Conservation (phyloP, 2,113 vertebrate genomes). For the Apeltes quadracus region DNA sequence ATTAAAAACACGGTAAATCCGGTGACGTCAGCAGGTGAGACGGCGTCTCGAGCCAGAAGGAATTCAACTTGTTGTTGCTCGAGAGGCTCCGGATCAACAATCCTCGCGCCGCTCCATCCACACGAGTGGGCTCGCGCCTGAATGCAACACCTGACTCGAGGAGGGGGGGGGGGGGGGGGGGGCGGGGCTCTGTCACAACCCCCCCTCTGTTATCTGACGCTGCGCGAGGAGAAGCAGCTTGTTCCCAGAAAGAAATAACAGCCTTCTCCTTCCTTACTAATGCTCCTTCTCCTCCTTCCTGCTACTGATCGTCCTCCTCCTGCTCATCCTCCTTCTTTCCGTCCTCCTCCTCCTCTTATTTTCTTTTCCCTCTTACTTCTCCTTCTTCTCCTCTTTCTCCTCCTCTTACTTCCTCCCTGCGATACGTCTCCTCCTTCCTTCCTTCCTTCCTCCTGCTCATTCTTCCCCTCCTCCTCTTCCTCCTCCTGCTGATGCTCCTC, state of each 20-base stretch:
- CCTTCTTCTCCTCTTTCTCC: not conserved
- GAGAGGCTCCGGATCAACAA: constrained; percentile 23
- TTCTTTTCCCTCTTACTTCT: constrained; percentile 16
- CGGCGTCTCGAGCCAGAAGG: not conserved
- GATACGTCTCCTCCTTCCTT: too few relatives aligned
- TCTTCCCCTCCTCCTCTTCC: too few relatives aligned
- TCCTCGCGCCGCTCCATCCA: constrained; percentile 23
- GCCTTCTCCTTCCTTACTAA: not conserved
- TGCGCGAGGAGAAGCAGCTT: not conserved
- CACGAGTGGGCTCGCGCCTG: constrained; percentile 21
- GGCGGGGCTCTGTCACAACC: not conserved
- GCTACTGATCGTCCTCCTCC: not conserved
- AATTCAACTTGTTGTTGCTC: constrained; percentile 43
- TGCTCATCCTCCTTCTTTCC: constrained; percentile 27
- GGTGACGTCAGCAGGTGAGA: not conserved
- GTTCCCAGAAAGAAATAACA: too few relatives aligned
- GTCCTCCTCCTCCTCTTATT: not conserved
- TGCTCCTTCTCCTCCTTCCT: too few relatives aligned
- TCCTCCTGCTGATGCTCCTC: too few relatives aligned
- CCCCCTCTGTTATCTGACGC: not conserved
- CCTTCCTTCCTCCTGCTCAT: too few relatives aligned
- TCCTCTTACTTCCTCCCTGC: too few relatives aligned
- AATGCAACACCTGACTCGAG: constrained; percentile 60
- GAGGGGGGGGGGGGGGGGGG: too few relatives aligned
- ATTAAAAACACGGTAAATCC: not conserved